phyloP scores from a whole-genome alignment of 2,888 invertebrate species.

The Eustalomyia histrio region DNA sequence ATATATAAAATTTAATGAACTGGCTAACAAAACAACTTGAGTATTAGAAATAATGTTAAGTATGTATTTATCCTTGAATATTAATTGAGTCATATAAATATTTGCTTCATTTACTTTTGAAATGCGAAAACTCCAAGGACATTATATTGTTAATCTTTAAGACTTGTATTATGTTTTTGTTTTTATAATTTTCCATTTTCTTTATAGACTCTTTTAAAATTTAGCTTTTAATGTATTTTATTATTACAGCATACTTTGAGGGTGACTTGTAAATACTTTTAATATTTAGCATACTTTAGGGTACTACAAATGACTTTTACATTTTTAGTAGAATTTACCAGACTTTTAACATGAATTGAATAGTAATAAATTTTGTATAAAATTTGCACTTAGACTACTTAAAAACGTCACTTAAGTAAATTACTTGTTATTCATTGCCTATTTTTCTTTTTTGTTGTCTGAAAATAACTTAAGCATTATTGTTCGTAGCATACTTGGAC shows the following conservation, averaged over 20 bases:
- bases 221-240: neutral
- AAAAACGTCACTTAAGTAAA: neutral
- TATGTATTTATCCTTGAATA: constrained; percentile 14
- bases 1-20: neutral
- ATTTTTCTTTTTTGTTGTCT: neutral
- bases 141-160: neutral
- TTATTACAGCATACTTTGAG: neutral
- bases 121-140: constrained; percentile 1
- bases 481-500: no score
- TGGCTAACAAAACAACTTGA: neutral
- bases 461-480: neutral
- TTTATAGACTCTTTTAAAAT: neutral
- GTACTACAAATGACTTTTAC: neutral
- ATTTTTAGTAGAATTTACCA: neutral
- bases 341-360: neutral
- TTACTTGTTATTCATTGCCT: neutral
- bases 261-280: neutral
- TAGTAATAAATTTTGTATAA: neutral
- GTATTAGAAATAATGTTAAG: constrained; percentile 9
- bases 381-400: neutral
- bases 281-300: neutral
- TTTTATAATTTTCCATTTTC: neutral
- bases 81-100: constrained; percentile 16
- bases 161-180: neutral
- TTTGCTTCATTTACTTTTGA: neutral